Evolutionary conservation across 2,888 invertebrate genomes (phyloP), one percentile per base, ranked within the genome.

Genomic region (Caenorhabditis sp.): DNA sequence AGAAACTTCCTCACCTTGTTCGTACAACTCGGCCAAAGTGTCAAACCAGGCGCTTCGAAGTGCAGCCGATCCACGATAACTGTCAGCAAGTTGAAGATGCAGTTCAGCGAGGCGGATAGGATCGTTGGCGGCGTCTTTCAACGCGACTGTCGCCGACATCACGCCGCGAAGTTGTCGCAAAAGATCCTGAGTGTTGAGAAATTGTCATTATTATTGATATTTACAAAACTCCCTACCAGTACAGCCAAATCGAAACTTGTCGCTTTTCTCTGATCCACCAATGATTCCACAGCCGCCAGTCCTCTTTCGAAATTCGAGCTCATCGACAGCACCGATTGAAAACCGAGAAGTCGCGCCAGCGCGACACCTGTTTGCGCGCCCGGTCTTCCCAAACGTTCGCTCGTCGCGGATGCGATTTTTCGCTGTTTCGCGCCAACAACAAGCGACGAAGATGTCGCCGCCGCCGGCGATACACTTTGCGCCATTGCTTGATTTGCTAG

Each of bases 281-380:
- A 69, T 10, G 79, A 61, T 60, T 86, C 86, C 6, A 86, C 77
- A 1, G 81, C 82, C 1, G 94, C 94, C 4, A 97, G 90, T 79
- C 94, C 95, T 88, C 95, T 95, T 90, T 95, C 95, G 89, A 97
- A 95, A 55, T 95, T 91, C n/a, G 94, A 92, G 89, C 94, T 95
- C 89, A 95, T 95, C 60, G 82, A 76, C 23, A 77, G 58, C 10
- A 70, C 75, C 17, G 77, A 72, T 53, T 79, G 74, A 49, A 73
- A 73, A 69, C 95, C 95, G 76, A 95, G 91, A 89, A 97, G 92
- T 89, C 95, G 93, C 0, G 96, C 96, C 17, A 97, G 94, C 0
- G 95, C 94, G 85, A 97, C 95, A 77, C 96, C 95, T 37, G 95
- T 94, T 92, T 93, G 89, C 21, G 89, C 87, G 57, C 82, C 82